A percentile compares a stretch with the other conserved stretches of the same genome.
phyloP scores from a whole-genome alignment of 2,797 vertebrate species.

The Dendrocincla fuliginosa region DNA sequence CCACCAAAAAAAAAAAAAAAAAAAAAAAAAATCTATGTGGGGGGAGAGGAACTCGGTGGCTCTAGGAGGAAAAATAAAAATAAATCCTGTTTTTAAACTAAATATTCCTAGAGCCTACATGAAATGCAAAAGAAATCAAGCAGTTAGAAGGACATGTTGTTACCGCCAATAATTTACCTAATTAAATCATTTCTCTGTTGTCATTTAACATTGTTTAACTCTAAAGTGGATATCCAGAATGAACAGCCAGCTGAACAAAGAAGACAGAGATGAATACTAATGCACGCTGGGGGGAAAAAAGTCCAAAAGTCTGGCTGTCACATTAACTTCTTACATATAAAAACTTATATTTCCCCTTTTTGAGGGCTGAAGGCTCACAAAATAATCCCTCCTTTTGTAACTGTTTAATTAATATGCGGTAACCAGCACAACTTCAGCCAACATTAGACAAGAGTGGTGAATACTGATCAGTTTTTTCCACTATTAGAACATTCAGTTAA shows the following conservation, averaged over 20 bases:
- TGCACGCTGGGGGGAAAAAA: accelerated
- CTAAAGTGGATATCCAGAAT: background rate
- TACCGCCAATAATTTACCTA: background rate
- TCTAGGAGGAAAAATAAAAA: background rate
- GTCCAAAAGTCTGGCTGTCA: background rate
- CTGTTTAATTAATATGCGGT: background rate
- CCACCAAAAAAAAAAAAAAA: too few species aligned
- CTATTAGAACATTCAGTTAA: background rate
- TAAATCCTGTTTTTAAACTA: background rate
- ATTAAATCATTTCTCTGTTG: background rate
- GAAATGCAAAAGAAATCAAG: background rate
- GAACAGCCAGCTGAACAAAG: background rate
- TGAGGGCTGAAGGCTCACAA: background rate
- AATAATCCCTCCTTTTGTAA: background rate
- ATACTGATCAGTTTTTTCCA: background rate
- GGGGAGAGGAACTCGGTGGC: background rate
- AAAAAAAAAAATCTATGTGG: accelerated
- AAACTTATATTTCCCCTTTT: background rate
- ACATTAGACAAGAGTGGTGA: background rate
- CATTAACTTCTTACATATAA: background rate
- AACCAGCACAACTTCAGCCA: background rate
- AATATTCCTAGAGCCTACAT: background rate
- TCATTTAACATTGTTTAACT: background rate
- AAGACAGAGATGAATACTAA: background rate
- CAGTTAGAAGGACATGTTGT: background rate